Evolutionary conservation across 1,140 invertebrate species (phyloP), one percentile per base, ranked within the genome.

Genomic region (Hylaeus anthracinus): DNA sequence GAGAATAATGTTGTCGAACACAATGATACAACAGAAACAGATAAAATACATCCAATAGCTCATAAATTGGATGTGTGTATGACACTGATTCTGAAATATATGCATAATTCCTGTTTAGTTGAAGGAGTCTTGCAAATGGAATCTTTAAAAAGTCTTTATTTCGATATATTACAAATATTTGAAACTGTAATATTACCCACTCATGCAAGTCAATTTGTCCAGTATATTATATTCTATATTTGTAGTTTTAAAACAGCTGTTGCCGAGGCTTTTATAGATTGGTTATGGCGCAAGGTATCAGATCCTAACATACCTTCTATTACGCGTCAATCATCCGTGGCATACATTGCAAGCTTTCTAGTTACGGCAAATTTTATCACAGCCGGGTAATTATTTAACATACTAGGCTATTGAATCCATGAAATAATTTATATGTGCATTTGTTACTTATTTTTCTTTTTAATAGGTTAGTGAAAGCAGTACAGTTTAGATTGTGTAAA

Each of bases 171-270:
- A n/a, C 88, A 92, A 60, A 92, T 95, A 41, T 98, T 98, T 92
- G 96, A 98, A 80, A 94, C 94, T 85, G 91, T 96, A 61, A 95
- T 98, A 75, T 91, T 98, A 70, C 95, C 95, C 3, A 97, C 96
- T 12, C 95, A 97, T 88, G 95, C 94, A 45, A 96, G 94, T 69
- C 95, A 95, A 90, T 97, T 97, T 90, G 95, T 97, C 5, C 97
- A 98, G 91, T 98, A 97, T 91, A 88, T 97, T 3, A 93, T 97
- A 88, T 98, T 98, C 92, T 96, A 96, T 86, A 92, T 97, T 69
- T 95, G 96, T 90, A 96, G 96, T 88, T 94, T 97, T 74, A 96
- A 96, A 92, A 88, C 92, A n/a, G 92, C 93, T 14, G 90, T 98
- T 48, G 91, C 94, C 10, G 96, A 97, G 85, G 94, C 94, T 12